phyloP scores from a whole-genome alignment of 2,797 vertebrate genomes.

The Lagorchestes hirsutus region DNA sequence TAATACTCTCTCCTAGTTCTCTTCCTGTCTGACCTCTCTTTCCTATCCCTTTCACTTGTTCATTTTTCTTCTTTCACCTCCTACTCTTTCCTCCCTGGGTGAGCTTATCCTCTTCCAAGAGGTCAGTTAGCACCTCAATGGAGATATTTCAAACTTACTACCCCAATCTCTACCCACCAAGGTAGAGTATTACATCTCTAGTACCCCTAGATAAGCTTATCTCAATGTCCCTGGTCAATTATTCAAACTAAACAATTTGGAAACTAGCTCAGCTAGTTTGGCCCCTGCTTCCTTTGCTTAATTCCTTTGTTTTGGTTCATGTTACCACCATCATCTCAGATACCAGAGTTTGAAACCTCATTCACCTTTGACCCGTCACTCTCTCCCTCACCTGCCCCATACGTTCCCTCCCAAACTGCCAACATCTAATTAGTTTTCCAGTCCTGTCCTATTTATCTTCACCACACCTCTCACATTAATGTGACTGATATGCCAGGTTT shows the following conservation, averaged over 20 bases:
- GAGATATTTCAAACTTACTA: background rate
- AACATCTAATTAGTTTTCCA: background rate
- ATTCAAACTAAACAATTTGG: background rate
- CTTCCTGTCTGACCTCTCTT: background rate
- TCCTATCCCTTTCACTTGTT: background rate
- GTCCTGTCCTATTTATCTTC: background rate
- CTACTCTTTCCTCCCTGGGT: background rate
- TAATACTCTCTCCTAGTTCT: background rate
- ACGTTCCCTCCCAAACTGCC: background rate
- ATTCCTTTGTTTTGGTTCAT: background rate
- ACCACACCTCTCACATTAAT: background rate
- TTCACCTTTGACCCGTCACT: background rate
- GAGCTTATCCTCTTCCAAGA: background rate
- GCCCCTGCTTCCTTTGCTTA: background rate
- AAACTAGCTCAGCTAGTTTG: background rate
- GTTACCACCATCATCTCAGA: background rate
- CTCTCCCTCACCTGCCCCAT: background rate
- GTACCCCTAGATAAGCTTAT: no score
- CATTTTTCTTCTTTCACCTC: background rate
- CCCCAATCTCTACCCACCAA: background rate
- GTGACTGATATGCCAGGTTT: background rate
- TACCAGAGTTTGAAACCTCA: background rate
- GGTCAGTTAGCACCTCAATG: background rate
- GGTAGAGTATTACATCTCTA: background rate
- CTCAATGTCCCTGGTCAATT: background rate